These are phyloP conservation scores for Phalacrocorax aristotelis DNA, from an alignment of 2,113 vertebrate species.

Conservation along the genomic window DNA sequence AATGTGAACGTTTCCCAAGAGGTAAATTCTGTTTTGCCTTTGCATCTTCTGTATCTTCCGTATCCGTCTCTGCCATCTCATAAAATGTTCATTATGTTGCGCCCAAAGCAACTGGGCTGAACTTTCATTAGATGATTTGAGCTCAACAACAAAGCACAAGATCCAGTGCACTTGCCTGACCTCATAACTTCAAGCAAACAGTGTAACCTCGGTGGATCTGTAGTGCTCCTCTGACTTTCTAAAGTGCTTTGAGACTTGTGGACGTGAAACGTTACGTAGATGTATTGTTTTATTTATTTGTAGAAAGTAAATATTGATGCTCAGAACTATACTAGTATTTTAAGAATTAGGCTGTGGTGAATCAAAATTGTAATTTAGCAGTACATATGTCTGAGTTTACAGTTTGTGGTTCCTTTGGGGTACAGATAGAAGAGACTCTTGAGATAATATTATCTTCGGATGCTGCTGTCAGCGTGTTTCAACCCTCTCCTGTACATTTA, in stretches of 20 bases:
- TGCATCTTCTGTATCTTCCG: not conserved
- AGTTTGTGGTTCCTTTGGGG: not conserved
- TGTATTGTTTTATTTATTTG: not conserved
- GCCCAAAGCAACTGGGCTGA: not conserved
- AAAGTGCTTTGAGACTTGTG: slow-evolving; percentile 1
- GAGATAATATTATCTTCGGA: not conserved
- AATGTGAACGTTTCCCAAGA: not conserved
- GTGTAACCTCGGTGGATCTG: not conserved
- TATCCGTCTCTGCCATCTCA: not conserved
- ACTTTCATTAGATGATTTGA: not conserved
- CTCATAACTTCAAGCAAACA: not conserved
- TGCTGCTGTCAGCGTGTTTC: not conserved
- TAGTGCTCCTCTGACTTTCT: not conserved
- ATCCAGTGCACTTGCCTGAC: not conserved
- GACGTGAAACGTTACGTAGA: not conserved
- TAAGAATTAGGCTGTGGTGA: not conserved
- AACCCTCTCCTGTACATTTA: not conserved
- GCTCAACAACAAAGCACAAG: not conserved
- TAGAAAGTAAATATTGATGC: not conserved
- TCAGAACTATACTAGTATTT: not conserved
- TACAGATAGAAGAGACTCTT: not conserved
- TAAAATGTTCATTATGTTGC: not conserved
- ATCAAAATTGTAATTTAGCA: not conserved
- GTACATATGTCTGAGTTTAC: not conserved
- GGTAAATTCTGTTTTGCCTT: not conserved